Evolutionary conservation across 2,888 invertebrate species (phyloP).

Genomic region (Thymelicus lineola): DNA sequence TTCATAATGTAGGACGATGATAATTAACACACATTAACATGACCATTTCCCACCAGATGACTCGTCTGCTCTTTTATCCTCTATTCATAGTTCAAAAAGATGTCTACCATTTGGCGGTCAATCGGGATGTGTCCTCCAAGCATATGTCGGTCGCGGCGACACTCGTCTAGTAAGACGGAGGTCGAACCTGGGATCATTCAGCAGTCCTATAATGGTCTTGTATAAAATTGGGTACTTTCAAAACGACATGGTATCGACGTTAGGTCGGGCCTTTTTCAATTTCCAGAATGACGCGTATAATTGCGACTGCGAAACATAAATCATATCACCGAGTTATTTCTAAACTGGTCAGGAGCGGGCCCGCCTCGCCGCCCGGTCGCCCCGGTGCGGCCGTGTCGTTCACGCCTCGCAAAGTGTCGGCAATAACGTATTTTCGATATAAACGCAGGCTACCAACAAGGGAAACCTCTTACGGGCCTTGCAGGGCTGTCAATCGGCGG

Average conservation of each 20-base stretch:
- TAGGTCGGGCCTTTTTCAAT: constrained; percentile 2
- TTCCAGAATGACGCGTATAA: constrained; percentile 21
- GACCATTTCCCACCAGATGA: no score
- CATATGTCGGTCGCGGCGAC: no score
- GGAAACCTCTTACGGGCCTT: constrained; percentile 46
- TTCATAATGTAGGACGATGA: no score
- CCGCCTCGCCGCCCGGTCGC: not conserved
- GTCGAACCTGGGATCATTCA: no score
- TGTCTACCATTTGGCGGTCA: no score
- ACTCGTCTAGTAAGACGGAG: no score
- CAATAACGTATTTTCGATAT: constrained; percentile 38
- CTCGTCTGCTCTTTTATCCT: no score
- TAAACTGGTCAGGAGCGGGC: constrained; percentile 4
- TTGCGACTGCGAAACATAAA: constrained; percentile 12
- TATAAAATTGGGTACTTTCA: not conserved
- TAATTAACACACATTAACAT: no score
- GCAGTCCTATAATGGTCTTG: not conserved
- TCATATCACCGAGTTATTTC: constrained; percentile 14
- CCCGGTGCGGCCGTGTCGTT: not conserved
- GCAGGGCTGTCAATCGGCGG: constrained; percentile 9
- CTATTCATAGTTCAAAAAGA: no score
- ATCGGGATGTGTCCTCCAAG: no score
- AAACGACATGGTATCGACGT: not conserved
- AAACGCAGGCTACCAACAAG: constrained; percentile 41
- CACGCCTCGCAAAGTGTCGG: constrained; percentile 18